Evolutionary conservation across 2,888 invertebrate genomes (phyloP).

Genomic region (Nomada lathburiana): DNA sequence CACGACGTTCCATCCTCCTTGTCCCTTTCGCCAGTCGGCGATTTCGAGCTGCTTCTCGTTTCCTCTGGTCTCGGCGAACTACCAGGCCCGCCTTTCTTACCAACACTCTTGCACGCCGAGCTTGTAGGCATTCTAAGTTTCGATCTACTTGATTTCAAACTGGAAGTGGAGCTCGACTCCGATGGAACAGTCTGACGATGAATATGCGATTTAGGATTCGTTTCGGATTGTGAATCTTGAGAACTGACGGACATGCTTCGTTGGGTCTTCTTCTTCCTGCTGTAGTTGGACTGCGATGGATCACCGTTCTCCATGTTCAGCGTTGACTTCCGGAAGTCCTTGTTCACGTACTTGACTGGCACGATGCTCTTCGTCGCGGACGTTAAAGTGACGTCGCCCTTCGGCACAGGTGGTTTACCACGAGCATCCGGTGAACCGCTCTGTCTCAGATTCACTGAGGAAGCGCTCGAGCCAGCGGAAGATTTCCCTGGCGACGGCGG

Average conservation of each 20-base stretch:
- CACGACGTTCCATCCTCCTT: slow-evolving; percentile 58
- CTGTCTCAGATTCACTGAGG: slow-evolving; percentile 76
- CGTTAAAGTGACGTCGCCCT: slow-evolving; percentile 80
- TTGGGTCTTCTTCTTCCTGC: slow-evolving; percentile 74
- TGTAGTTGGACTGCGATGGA: slow-evolving; percentile 72
- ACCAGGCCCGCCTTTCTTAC: slow-evolving; percentile 52
- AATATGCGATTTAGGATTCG: slow-evolving; percentile 66
- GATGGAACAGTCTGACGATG: slow-evolving; percentile 61
- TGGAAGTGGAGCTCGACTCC: slow-evolving; percentile 62
- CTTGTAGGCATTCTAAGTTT: slow-evolving; percentile 59
- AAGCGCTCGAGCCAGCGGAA: slow-evolving; percentile 50
- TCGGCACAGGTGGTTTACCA: slow-evolving; percentile 85
- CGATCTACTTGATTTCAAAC: slow-evolving; percentile 55
- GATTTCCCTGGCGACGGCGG: slow-evolving; percentile 72
- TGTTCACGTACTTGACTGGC: slow-evolving; percentile 86
- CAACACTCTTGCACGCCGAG: slow-evolving; percentile 51
- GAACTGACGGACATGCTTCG: slow-evolving; percentile 85
- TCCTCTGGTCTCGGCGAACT: slow-evolving; percentile 51
- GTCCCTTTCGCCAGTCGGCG: slow-evolving; percentile 59
- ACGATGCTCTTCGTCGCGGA: slow-evolving; percentile 77
- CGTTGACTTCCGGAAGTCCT: slow-evolving; percentile 91
- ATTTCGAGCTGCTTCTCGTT: slow-evolving; percentile 69
- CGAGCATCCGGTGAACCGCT: slow-evolving; percentile 78
- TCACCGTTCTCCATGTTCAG: slow-evolving; percentile 87
- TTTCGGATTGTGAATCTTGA: slow-evolving; percentile 78